Base-by-base conservation (phyloP, 53 echinoderm and acorn worm genomes). In the Patiria pectinifera region DNA sequence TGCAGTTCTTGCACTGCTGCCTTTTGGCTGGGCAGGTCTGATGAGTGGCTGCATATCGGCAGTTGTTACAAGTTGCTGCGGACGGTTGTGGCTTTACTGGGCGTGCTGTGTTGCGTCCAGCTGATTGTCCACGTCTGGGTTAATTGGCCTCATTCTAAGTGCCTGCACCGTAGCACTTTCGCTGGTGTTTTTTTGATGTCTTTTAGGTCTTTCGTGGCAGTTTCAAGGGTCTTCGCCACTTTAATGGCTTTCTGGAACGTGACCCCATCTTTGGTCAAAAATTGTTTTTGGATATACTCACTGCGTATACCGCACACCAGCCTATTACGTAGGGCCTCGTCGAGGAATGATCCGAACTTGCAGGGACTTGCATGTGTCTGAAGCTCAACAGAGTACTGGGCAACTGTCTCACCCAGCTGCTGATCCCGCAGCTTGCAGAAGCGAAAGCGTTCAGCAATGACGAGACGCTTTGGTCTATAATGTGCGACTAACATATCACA, bases 401-500 rank as follows among this genome's bases (percentile, higher is more conserved):
- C 46, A 47, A 85, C 58, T 6, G 92, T 66, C 21, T 85, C 92
- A 49, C 82, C 93, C 10, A 25, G 23, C 47, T 87, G 48, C 82
- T 93, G 93, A 19, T 78, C 85, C 10, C 77, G 70, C n/a, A n/a
- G n/a, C 49, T 75, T 60, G 75, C 90, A 83, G 45, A 89, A 93
- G 49, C 88, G 71, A 90, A 89, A 89, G 11, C 93, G 78, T 76
- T 93, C 93, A 22, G 84, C 76, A 9, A 90, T 90, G 71, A 72
- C 82, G 10, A 89, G 84, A 45, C 89, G 84, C 19, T 80, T 85
- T 15, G 53, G 53, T 53, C 8, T 2, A 53, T 53, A 53, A 53
- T 53, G 53, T 53, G 53, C 53, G 53, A 53, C 8, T 8, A 53
- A 53, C 53, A 53, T 11, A 22, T 71, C 16, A 71, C 71, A 71